Percentiles rank a stretch among this genome's conserved stretches.
Evolutionary conservation across 64 coral and sea anemone genomes (phyloP).

Genomic region (Montipora efflorescens): DNA sequence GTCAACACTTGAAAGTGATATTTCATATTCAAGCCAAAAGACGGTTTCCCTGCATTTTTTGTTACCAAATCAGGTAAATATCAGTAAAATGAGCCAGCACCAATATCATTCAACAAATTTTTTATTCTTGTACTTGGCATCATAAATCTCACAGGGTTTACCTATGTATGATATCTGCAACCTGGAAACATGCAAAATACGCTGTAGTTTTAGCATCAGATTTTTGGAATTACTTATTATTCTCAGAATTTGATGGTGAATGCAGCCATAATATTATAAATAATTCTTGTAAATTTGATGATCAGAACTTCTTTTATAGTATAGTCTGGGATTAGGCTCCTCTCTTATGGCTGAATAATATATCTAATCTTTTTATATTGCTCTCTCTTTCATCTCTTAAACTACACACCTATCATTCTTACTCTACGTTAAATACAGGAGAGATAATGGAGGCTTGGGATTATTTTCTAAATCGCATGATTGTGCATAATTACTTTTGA

Average conservation of each 20-base stretch:
- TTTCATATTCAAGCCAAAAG: not conserved
- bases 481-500: no score
- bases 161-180: not conserved
- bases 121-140: not conserved
- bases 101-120: not conserved
- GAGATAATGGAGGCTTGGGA: no score
- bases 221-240: no score
- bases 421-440: no score
- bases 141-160: not conserved
- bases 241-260: not conserved
- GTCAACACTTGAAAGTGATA: conserved; percentile 7
- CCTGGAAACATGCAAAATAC: not conserved
- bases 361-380: no score
- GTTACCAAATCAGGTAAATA: not conserved
- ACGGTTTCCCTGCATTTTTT: not conserved
- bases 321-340: not conserved
- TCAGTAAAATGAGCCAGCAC: not conserved
- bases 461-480: no score
- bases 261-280: not conserved
- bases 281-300: not conserved
- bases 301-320: no score
- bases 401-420: no score
- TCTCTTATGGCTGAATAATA: not conserved
- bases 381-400: no score
- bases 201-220: no score